Evolutionary conservation across 2,888 invertebrate genomes (phyloP).

Genomic region (Acleris emargana): DNA sequence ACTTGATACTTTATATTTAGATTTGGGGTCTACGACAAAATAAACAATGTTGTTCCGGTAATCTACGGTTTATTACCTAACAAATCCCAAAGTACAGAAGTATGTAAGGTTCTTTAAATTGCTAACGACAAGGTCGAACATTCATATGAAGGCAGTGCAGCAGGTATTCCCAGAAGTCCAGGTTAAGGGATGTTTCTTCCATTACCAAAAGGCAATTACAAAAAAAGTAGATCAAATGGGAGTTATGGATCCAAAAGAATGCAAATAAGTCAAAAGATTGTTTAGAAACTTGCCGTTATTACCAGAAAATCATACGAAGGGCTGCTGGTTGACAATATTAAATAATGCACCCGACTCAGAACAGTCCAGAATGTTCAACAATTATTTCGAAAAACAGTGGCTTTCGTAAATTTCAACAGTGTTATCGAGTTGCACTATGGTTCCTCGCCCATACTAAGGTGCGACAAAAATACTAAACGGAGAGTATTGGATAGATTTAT

Average conservation of each 20-base stretch:
- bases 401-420: not conserved
- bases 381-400: conserved; percentile 4
- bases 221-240: too few species aligned
- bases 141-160: conserved; percentile 3
- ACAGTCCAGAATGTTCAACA: conserved; percentile 1
- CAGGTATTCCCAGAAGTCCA: conserved; percentile 4
- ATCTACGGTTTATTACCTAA: conserved; percentile 11
- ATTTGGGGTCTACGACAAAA: not conserved
- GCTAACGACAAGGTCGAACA: not conserved
- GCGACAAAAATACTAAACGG: too few species aligned
- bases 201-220: too few species aligned
- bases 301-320: not conserved
- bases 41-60: conserved; percentile 14
- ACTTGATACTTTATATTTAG: too few species aligned
- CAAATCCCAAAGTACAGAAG: conserved; percentile 14
- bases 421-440: too few species aligned
- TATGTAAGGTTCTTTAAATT: too few species aligned
- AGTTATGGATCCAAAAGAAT: not conserved
- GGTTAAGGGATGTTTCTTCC: too few species aligned
- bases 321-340: conserved; percentile 4
- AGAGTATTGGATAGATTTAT: too few species aligned
- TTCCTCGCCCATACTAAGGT: too few species aligned
- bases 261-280: not conserved
- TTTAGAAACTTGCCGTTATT: conserved; percentile 5
- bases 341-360: not conserved